Evolutionary conservation across 2,113 vertebrate species (phyloP).

Genomic region (Leptodactylus fuscus): DNA sequence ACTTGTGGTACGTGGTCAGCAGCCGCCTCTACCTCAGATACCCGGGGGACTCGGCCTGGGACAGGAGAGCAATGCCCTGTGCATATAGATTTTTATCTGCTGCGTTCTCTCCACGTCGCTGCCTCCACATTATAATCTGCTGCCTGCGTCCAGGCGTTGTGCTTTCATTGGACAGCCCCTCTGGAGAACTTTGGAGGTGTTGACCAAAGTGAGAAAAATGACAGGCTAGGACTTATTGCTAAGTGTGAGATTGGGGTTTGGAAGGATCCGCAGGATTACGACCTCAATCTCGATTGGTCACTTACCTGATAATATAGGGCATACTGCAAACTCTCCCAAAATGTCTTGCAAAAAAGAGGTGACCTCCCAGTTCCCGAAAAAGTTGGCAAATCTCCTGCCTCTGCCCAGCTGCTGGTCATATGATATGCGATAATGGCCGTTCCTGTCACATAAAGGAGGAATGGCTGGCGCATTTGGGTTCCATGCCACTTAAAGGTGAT

Average conservation of each 20-base stretch:
- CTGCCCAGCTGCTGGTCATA: too few species aligned
- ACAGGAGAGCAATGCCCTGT: constrained; percentile 2
- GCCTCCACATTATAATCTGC: not conserved
- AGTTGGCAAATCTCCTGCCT: too few species aligned
- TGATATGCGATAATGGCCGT: too few species aligned
- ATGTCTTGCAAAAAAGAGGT: too few species aligned
- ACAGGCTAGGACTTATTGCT: not conserved
- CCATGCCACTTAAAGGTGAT: too few species aligned
- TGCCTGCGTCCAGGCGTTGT: not conserved
- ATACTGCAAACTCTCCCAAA: too few species aligned
- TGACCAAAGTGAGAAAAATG: not conserved
- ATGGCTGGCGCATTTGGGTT: too few species aligned
- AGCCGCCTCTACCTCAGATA: constrained; percentile 43
- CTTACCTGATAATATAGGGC: too few species aligned
- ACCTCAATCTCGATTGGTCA: too few species aligned
- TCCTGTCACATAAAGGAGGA: too few species aligned
- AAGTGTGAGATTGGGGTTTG: not conserved
- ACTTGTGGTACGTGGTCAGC: constrained; percentile 58
- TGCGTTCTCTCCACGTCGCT: not conserved
- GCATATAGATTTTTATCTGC: not conserved
- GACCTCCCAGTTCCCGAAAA: too few species aligned
- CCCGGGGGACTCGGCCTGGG: constrained; percentile 28
- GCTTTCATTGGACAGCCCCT: not conserved
- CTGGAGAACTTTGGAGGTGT: not conserved
- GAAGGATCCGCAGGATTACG: not conserved